These are phyloP conservation scores for Henricia sp. DNA, from an alignment of 53 echinoderm and acorn worm genomes.

Conservation along the genomic window DNA sequence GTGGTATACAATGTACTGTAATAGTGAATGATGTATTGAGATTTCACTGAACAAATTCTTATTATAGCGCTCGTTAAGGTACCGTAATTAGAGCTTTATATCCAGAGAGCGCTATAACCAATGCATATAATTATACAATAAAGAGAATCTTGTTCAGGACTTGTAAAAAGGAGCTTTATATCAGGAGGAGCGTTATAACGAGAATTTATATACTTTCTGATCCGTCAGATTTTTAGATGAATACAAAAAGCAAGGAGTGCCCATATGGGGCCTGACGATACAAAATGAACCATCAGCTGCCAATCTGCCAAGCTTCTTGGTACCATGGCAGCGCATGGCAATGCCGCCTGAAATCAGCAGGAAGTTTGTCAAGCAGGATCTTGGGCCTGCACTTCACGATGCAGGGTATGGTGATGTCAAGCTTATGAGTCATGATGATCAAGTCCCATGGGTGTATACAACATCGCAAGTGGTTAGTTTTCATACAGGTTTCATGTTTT, in stretches of 20 bases:
- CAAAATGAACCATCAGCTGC: conserved; percentile 92
- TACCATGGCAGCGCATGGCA: conserved; percentile 82
- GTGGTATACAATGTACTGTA: no score
- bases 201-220: no score
- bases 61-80: no score
- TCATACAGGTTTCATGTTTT: no score
- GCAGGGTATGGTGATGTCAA: conserved; percentile 76
- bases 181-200: no score
- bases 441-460: conserved; percentile 10
- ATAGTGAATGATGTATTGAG: no score
- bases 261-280: conserved; percentile 86
- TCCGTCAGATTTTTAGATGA: conserved; percentile 80
- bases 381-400: conserved; percentile 77
- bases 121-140: no score
- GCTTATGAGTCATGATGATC: conserved; percentile 87
- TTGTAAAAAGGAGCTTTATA: no score
- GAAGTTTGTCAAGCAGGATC: conserved; percentile 89
- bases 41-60: no score
- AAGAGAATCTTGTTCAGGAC: no score
- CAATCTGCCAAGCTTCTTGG: conserved; percentile 36
- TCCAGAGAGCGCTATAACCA: no score
- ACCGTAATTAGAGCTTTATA: no score
- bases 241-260: conserved; percentile 70
- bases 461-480: background rate
- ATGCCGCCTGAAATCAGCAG: conserved; percentile 67